Percentiles rank a stretch among this genome's conserved stretches.
Conservation (phyloP, 2,113 vertebrate species). For the Dromiciops gliroides region DNA sequence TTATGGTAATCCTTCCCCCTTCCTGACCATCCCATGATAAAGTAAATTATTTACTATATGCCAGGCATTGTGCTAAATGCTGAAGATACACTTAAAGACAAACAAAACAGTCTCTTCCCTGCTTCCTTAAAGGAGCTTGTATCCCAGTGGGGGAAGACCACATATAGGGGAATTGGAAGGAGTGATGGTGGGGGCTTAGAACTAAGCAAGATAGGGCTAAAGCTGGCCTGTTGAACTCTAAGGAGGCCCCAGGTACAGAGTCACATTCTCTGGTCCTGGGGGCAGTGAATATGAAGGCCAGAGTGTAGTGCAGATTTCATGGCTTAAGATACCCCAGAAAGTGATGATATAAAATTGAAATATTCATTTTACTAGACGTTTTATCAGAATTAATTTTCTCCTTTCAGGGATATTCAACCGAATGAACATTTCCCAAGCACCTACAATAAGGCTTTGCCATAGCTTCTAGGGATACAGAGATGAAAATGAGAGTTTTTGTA, state of each 20-base stretch:
- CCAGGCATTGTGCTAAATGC: neutral
- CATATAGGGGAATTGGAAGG: neutral
- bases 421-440: neutral
- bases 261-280: neutral
- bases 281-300: neutral
- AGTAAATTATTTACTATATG: neutral
- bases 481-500: neutral
- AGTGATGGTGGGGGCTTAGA: neutral
- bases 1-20: neutral
- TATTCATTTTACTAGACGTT: neutral
- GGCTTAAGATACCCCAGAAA: neutral
- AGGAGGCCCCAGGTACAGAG: neutral
- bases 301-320: neutral
- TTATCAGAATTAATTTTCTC: neutral
- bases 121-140: neutral
- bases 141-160: neutral
- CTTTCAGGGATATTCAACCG: neutral
- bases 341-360: neutral
- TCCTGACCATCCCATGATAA: neutral
- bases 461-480: neutral
- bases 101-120: neutral
- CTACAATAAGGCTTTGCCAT: neutral
- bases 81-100: neutral
- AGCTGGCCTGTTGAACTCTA: neutral
- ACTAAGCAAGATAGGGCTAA: neutral